These are phyloP conservation scores for Acrocyrtus sp. DNA, from an alignment of 2,888 invertebrate species.

Conservation along the genomic window DNA sequence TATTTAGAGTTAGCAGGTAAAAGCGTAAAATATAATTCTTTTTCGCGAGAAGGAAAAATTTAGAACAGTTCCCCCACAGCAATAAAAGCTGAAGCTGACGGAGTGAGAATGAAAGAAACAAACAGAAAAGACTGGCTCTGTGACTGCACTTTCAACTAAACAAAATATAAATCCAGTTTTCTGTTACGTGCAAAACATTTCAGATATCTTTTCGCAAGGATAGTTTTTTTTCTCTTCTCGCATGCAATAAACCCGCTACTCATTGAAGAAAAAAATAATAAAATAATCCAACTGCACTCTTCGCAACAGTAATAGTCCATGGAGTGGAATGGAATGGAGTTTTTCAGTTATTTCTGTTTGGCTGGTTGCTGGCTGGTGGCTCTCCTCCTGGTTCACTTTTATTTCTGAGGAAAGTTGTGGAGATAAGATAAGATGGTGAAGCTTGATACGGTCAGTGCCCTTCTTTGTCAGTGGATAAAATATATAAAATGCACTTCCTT, in stretches of 20 bases:
- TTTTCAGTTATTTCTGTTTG: too few relatives aligned
- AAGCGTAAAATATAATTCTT: too few relatives aligned
- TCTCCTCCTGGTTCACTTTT: conserved; percentile 1
- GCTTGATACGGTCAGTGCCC: conserved; percentile 32
- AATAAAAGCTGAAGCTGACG: conserved; percentile 29
- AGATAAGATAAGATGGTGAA: conserved; percentile 3
- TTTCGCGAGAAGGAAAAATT: conserved; percentile 30
- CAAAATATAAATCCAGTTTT: conserved; percentile 25
- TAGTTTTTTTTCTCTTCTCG: conserved; percentile 1
- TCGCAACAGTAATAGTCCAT: neutral
- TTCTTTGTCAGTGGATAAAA: conserved; percentile 6
- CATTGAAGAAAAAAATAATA: conserved; percentile 2
- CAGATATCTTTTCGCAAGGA: too few relatives aligned
- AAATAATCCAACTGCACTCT: neutral
- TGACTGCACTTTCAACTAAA: neutral
- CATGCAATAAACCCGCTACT: neutral
- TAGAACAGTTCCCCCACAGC: conserved; percentile 24
- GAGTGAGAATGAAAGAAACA: conserved; percentile 12
- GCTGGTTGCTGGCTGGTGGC: neutral
- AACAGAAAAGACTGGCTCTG: neutral
- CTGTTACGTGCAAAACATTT: neutral
- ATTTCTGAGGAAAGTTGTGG: conserved; percentile 1
- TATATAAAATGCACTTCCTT: conserved; percentile 4
- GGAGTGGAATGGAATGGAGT: conserved; percentile 7
- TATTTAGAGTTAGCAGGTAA: too few relatives aligned